phyloP scores from a whole-genome alignment of 2,113 vertebrate species.

The Hymenochirus boettgeri region DNA sequence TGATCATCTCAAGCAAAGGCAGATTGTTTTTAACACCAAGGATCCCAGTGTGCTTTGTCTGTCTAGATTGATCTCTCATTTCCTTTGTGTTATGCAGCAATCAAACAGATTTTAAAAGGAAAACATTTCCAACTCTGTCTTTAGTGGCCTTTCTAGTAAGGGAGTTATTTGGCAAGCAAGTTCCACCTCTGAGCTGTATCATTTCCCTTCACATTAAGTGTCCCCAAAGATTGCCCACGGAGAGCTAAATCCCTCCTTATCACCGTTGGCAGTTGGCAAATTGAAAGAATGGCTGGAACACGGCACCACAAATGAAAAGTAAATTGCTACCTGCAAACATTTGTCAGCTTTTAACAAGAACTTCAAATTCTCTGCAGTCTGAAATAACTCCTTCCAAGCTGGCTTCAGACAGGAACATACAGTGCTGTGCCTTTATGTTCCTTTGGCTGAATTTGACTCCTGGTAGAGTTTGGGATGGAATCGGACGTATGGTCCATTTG shows the following conservation, averaged over 20 bases:
- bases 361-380: conserved; percentile 36
- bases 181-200: conserved; percentile 35
- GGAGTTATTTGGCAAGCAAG: conserved; percentile 33
- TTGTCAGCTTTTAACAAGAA: conserved; percentile 41
- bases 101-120: conserved; percentile 13
- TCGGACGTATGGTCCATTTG: no score
- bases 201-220: conserved; percentile 35
- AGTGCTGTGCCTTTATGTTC: no score
- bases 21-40: conserved; percentile 2
- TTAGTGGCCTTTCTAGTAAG: conserved; percentile 14
- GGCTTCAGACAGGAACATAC: background rate
- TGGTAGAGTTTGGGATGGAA: no score
- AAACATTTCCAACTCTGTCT: conserved; percentile 11
- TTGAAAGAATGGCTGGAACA: conserved; percentile 40
- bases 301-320: conserved; percentile 40
- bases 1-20: background rate
- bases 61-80: conserved; percentile 16
- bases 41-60: background rate
- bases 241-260: conserved; percentile 30
- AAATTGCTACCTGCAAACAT: conserved; percentile 41
- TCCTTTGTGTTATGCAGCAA: conserved; percentile 15
- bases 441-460: no score
- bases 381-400: conserved; percentile 31
- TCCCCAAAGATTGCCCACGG: conserved; percentile 35
- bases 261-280: conserved; percentile 41